phyloP scores from a whole-genome alignment of 92 coral and sea anemone genomes.

The Micromussa lordhowensis region DNA sequence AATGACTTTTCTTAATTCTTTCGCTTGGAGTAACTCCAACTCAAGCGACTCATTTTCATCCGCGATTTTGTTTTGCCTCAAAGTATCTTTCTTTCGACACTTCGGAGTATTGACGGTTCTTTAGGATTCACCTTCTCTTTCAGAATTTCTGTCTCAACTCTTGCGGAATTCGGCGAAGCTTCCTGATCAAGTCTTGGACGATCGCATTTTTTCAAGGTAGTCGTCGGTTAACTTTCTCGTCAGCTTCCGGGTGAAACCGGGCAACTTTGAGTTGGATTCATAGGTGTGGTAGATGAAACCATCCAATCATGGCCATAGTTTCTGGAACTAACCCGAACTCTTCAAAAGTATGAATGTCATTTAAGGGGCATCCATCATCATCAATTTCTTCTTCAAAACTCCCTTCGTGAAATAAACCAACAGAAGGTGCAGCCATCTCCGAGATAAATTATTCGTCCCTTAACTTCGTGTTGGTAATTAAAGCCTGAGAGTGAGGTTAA shows the following conservation, averaged over 20 bases:
- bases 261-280: not conserved
- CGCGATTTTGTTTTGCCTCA: slow-evolving; percentile 52
- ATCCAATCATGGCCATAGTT: not conserved
- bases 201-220: slow-evolving; percentile 57
- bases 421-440: not conserved
- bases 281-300: not conserved
- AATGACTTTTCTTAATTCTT: slow-evolving; percentile 47
- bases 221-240: slow-evolving; percentile 37
- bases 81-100: slow-evolving; percentile 64
- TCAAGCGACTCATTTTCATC: slow-evolving; percentile 44
- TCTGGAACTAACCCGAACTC: not conserved
- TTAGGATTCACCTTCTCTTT: slow-evolving; percentile 75
- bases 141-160: slow-evolving; percentile 40
- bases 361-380: not conserved
- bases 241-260: no score
- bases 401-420: not conserved
- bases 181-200: slow-evolving; percentile 67
- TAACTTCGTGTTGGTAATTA: not conserved
- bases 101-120: slow-evolving; percentile 79
- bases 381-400: not conserved
- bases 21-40: slow-evolving; percentile 51
- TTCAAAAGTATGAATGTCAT: not conserved
- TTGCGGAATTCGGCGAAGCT: slow-evolving; percentile 65
- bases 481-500: not conserved
- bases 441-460: not conserved